Evolutionary conservation across 2,797 vertebrate species (phyloP), one percentile per base, ranked within the genome.

Genomic region (Melanogrammus aeglefinus): DNA sequence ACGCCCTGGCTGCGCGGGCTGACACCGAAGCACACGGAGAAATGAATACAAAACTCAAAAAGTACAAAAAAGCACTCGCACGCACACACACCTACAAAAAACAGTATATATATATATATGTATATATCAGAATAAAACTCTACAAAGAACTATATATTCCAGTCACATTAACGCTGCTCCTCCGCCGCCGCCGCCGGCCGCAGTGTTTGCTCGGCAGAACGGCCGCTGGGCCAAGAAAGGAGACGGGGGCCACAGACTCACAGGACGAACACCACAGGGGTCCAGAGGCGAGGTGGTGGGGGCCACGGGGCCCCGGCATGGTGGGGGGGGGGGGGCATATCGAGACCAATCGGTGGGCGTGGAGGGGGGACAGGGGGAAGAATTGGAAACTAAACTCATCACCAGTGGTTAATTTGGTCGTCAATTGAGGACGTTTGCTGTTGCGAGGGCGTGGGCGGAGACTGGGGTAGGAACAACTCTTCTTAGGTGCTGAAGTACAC

Each of bases 401-500:
- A 86, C 90, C 82, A 78, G 85, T 89, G 86, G 88, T 87, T 91
- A 88, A 90, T 93, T 81, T 91, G 85, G 82, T 91, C 84, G 85
- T 91, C 85, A 86, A 92, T 92, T 83, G 72, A 89, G 83, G 90
- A 76, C 31, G 72, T 79, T 86, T 90, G 92, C 85, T 92, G 90
- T 90, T 88, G 90, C 88, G 83, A 89, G 91, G 90, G 91, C 86
- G 85, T 71, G 86, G 90, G 88, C 81, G 88, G 85, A 90, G 94
- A 92, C 91, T 90, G 93, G 91, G 93, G 94, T 91, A 92, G 92
- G 92, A 92, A 81, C 83, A 74, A 88, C 78, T 88, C 87, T 85
- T 91, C 92, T 95, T 95, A 95, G 93, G 94, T 94, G 92, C 95
- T 95, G 93, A 95, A 95, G 91, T 95, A 95, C 87, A 95, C 95